Evolutionary conservation across 1,140 invertebrate species (phyloP).

Genomic region (Trinorchestia longiramus): DNA sequence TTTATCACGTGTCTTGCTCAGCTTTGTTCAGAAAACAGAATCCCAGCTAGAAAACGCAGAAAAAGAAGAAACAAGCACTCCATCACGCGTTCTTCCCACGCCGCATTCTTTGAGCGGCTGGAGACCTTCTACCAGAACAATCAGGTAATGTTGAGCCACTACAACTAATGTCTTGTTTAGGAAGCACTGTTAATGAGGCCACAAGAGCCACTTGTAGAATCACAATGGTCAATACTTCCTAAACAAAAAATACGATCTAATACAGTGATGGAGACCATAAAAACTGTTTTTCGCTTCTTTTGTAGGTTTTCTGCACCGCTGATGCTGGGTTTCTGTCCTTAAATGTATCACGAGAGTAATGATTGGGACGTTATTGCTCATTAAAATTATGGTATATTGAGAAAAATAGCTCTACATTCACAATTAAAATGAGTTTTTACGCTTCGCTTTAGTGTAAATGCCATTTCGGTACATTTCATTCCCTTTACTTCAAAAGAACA

Average conservation of each 20-base stretch:
- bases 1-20: neutral
- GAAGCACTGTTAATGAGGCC: conserved; percentile 17
- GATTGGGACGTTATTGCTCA: neutral
- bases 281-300: neutral
- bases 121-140: neutral
- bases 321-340: neutral
- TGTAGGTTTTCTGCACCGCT: neutral
- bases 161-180: conserved; percentile 22
- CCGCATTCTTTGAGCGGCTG: no score
- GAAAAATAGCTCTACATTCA: neutral
- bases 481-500: no score
- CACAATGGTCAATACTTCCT: neutral
- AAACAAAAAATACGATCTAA: neutral
- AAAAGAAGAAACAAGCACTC: neutral
- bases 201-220: neutral
- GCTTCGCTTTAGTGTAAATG: neutral
- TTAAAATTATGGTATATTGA: neutral
- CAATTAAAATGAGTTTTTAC: neutral
- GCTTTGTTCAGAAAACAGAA: neutral
- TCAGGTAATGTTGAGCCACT: conserved; percentile 42
- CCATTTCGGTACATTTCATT: no score
- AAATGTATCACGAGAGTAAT: neutral
- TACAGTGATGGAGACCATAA: neutral
- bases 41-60: neutral
- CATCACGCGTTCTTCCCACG: neutral